A percentile compares a stretch with the other conserved stretches of the same genome.
Conservation (phyloP, 2,113 vertebrate genomes). For the Bubalus kerabau region DNA sequence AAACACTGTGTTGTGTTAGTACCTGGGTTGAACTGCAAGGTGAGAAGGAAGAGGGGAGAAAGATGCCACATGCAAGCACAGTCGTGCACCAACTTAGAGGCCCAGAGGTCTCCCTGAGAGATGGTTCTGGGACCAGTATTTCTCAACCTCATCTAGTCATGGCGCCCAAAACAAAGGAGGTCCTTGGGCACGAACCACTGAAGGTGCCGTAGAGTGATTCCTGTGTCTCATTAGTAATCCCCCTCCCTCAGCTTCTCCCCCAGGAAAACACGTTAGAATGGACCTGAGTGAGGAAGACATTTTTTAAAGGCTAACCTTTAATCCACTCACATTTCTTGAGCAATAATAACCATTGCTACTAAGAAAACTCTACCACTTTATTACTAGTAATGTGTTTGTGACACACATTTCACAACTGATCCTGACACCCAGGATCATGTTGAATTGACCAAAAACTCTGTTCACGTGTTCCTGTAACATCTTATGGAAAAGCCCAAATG, state of each 20-base stretch:
- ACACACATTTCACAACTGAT: neutral
- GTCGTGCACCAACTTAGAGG: neutral
- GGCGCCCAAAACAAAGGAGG: neutral
- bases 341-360: neutral
- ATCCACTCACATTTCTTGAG: neutral
- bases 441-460: neutral
- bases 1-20: neutral
- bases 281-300: neutral
- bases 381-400: neutral
- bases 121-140: neutral
- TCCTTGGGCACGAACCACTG: neutral
- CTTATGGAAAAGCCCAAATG: neutral
- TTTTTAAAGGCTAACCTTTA: neutral
- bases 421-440: neutral
- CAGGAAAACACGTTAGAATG: neutral
- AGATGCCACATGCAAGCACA: neutral
- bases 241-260: neutral
- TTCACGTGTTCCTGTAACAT: neutral
- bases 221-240: neutral
- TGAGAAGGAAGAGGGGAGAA: neutral
- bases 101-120: neutral
- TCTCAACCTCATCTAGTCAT: neutral
- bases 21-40: neutral
- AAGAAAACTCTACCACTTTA: neutral
- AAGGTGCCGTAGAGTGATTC: neutral